Evolutionary conservation across 64 coral and sea anemone species (phyloP).

Genomic region (Cladopsammia gracilis): DNA sequence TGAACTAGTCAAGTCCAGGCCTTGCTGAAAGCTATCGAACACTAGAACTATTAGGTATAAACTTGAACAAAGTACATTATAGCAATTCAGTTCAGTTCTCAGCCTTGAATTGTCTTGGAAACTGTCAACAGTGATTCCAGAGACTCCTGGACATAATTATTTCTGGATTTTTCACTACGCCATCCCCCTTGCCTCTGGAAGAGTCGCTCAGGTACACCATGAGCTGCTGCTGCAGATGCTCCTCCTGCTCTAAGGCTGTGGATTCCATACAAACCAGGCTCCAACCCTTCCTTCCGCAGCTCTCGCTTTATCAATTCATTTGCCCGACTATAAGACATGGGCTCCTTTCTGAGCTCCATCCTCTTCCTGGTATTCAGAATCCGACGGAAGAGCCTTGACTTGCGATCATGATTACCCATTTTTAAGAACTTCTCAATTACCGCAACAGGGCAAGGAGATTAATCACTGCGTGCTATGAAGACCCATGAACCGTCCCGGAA

Average conservation of each 20-base stretch:
- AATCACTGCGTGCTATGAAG: conserved; percentile 24
- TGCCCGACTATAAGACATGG: no score
- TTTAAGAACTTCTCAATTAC: no score
- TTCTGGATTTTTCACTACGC: no score
- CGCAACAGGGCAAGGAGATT: conserved; percentile 11
- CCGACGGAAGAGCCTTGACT: conserved; percentile 17
- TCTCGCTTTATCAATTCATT: conserved; percentile 11
- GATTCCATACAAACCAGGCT: conserved; percentile 24
- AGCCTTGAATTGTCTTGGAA: no score
- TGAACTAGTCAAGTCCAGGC: no score
- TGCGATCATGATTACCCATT: no score
- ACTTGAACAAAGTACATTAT: not conserved
- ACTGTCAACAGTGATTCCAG: conserved; percentile 19
- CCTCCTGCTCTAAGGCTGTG: conserved; percentile 68
- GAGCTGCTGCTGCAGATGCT: no score
- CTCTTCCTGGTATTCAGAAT: conserved; percentile 33
- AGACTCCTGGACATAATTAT: no score
- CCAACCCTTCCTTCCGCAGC: conserved; percentile 39
- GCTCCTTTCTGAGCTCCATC: no score
- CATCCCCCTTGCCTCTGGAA: no score
- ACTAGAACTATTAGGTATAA: not conserved
- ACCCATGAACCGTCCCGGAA: no score
- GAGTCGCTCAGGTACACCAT: no score
- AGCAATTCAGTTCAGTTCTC: conserved; percentile 30
- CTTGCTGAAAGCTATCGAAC: not conserved